Base-by-base conservation (phyloP, 2,113 vertebrate species). In the Ptychochromis oligacanthus region DNA sequence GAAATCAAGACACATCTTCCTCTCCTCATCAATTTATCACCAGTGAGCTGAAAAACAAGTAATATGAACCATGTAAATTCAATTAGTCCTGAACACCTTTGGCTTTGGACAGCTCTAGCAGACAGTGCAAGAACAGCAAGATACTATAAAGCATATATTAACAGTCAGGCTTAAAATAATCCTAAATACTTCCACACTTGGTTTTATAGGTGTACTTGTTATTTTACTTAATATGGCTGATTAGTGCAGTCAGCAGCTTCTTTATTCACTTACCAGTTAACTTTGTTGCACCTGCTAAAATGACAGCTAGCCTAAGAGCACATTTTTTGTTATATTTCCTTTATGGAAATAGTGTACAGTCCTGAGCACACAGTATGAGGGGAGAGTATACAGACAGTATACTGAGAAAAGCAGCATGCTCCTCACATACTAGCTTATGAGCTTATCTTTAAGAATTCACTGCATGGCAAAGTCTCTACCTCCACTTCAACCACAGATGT, bases 361-460 rank as follows among this genome's bases (percentile, higher is more conserved):
- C 17, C 62, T 67, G 62, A 46, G 62, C 22, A 65, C 62, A 65
- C 43, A 2, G 0, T 65, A 0, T 70, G 22, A 6, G 22, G 0
- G 24, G 43, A 46, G 5, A 3, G 24, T 49, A 70, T 9, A 46
- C 62, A 67, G 38, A 46, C 22, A 28, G 18, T 28, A 28, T 67
- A 49, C 43, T 14, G 4, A 46, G 4, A 46, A 14, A 46, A 46
- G 13, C 15, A 14, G 43, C 43, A 14, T 13, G 10, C 4, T 46
- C 5, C 12, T 70, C 8, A 13, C 40, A 11, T 46, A 22, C 8
- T 18, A 28, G 24, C 22, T 67, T 15, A 7, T 65, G 62, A 46
- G 43, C 13, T 14, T 0, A 43, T 24, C 62, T 65, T 24, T 65
- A 22, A 43, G 62, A 43, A 46, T 46, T 46, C 5, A 4, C 11